Evolutionary conservation across 2,797 vertebrate species (phyloP).

Genomic region (Dallia pectoralis): DNA sequence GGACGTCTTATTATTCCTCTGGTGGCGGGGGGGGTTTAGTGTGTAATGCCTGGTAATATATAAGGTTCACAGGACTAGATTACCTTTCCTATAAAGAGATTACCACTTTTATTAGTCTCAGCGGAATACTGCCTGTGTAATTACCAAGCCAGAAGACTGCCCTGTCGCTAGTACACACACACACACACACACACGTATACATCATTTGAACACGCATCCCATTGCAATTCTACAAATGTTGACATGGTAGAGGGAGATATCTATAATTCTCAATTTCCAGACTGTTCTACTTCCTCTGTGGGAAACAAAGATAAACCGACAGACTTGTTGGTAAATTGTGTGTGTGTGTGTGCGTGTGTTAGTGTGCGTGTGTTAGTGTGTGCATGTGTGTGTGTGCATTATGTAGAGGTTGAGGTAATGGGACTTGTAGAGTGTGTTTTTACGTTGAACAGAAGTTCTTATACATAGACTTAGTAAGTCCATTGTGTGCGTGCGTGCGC

Average conservation of each 20-base stretch:
- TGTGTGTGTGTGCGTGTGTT: constrained; percentile 12
- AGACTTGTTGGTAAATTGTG: constrained; percentile 64
- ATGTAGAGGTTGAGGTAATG: constrained; percentile 7
- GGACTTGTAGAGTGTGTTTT: neutral
- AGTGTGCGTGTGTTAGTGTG: constrained; percentile 26
- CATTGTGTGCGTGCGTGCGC: neutral
- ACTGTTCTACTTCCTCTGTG: too few relatives aligned
- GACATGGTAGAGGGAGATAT: too few relatives aligned
- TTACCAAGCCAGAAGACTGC: constrained; percentile 67
- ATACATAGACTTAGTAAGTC: neutral
- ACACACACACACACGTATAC: constrained; percentile 13
- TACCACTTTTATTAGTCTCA: constrained; percentile 75
- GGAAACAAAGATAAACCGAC: too few relatives aligned
- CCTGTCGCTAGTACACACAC: constrained; percentile 30
- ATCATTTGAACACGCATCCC: neutral
- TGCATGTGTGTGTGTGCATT: constrained; percentile 31
- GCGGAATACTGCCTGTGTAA: constrained; percentile 72
- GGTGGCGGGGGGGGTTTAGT: neutral
- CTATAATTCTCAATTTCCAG: too few relatives aligned
- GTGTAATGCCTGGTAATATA: constrained; percentile 46
- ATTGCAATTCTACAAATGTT: too few relatives aligned
- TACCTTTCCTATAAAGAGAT: constrained; percentile 77
- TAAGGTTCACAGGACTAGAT: constrained; percentile 74
- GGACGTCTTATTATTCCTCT: neutral
- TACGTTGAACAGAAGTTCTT: neutral